phyloP scores from a whole-genome alignment of 2,113 vertebrate species.

The Daubentonia madagascariensis region DNA sequence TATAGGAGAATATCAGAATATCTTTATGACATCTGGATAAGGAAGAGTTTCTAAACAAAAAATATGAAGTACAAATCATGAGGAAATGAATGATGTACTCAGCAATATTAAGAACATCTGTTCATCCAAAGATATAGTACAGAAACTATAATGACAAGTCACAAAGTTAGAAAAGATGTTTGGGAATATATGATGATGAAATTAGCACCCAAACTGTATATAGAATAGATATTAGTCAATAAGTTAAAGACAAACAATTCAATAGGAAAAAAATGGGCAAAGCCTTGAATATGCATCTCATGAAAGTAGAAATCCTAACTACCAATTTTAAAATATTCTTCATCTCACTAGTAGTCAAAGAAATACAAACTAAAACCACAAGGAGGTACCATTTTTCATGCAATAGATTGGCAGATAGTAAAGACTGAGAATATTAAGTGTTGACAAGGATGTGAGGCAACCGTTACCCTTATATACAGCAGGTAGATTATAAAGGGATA shows the following conservation, averaged over 20 bases:
- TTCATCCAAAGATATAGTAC: background rate
- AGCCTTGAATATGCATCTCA: background rate
- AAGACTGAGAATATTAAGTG: background rate
- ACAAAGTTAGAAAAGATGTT: background rate
- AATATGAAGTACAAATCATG: background rate
- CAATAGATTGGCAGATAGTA: background rate
- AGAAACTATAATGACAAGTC: background rate
- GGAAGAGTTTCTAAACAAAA: constrained; percentile 1
- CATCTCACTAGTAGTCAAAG: background rate
- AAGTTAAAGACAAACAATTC: background rate
- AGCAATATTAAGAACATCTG: constrained; percentile 6
- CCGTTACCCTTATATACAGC: too few relatives aligned
- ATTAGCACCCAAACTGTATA: background rate
- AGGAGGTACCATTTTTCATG: background rate
- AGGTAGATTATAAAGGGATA: too few relatives aligned
- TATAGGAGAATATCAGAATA: background rate
- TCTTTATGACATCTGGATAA: background rate
- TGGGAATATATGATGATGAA: background rate
- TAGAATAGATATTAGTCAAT: background rate
- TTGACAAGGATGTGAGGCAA: background rate
- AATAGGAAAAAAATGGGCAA: background rate
- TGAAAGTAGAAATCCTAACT: background rate
- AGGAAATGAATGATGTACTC: constrained; percentile 18
- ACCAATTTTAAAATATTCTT: background rate
- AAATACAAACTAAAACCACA: background rate